Percentiles rank a stretch among this genome's conserved stretches.
Evolutionary conservation across 2,888 invertebrate species (phyloP).

Genomic region (Epinotia nisella): DNA sequence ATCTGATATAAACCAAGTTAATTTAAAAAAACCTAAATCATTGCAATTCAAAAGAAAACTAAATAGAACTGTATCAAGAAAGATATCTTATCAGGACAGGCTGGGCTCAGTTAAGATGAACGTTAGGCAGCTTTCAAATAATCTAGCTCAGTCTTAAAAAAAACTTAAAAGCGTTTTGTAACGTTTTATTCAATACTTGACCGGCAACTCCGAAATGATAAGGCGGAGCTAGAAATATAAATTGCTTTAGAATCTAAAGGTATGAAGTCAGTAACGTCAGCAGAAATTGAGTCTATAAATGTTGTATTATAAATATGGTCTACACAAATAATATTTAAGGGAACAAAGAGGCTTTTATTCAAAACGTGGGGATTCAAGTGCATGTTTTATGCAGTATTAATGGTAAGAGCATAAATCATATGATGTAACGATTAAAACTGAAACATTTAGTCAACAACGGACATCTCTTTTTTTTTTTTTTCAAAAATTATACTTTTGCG

Average conservation of each 20-base stretch:
- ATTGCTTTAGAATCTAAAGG: constrained; percentile 52
- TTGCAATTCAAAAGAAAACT: too few relatives aligned
- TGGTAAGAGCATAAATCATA: too few relatives aligned
- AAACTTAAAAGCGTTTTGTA: constrained; percentile 49
- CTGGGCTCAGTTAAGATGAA: background rate
- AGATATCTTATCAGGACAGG: too few relatives aligned
- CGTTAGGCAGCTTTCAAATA: background rate
- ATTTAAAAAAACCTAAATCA: too few relatives aligned
- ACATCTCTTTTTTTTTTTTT: too few relatives aligned
- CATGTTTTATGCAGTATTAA: too few relatives aligned
- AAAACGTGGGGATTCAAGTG: too few relatives aligned
- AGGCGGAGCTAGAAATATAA: constrained; percentile 53
- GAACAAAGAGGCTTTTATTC: background rate
- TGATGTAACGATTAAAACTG: too few relatives aligned
- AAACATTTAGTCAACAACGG: too few relatives aligned
- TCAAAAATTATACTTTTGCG: too few relatives aligned
- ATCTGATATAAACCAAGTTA: too few relatives aligned
- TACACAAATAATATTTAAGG: background rate
- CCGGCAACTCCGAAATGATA: constrained; percentile 57
- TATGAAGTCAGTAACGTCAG: constrained; percentile 56
- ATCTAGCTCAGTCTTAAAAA: constrained; percentile 18
- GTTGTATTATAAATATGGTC: background rate
- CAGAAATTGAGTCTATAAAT: constrained; percentile 45
- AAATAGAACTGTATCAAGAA: too few relatives aligned
- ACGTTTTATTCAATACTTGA: constrained; percentile 49